A percentile compares a stretch with the other conserved stretches of the same genome.
These are phyloP conservation scores for Rhombomys opimus DNA, from an alignment of 2,113 vertebrate genomes.

Conservation along the genomic window DNA sequence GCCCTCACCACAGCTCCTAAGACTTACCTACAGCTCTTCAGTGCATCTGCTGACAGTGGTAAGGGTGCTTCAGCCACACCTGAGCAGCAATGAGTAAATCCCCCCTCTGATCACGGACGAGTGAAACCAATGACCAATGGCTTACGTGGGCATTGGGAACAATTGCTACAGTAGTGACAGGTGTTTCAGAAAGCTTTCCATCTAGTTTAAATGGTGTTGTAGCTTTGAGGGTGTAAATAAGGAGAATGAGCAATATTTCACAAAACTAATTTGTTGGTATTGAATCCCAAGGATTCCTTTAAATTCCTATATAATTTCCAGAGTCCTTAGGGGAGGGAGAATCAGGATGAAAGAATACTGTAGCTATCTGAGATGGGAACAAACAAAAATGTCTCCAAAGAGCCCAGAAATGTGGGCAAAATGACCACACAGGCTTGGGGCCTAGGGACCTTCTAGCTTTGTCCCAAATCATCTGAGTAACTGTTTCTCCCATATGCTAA, in stretches of 20 bases:
- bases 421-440: not conserved
- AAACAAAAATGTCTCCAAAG: constrained; percentile 49
- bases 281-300: constrained; percentile 36
- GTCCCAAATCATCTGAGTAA: not conserved
- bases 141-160: not conserved
- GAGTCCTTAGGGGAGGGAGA: not conserved
- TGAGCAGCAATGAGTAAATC: constrained; percentile 4
- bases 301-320: constrained; percentile 29
- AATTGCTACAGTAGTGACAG: not conserved
- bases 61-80: not conserved
- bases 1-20: not conserved
- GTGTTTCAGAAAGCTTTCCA: constrained; percentile 13
- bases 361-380: not conserved
- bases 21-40: not conserved
- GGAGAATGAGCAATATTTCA: not conserved
- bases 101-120: not conserved
- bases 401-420: constrained; percentile 19
- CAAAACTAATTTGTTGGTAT: constrained; percentile 17
- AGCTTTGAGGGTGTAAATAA: not conserved
- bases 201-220: not conserved
- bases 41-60: not conserved
- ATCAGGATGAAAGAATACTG: constrained; percentile 50
- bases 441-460: not conserved
- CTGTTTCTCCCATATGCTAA: not conserved
- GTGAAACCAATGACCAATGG: not conserved